Conservation (phyloP, 2,113 vertebrate species). For the Phalacrocorax aristotelis region DNA sequence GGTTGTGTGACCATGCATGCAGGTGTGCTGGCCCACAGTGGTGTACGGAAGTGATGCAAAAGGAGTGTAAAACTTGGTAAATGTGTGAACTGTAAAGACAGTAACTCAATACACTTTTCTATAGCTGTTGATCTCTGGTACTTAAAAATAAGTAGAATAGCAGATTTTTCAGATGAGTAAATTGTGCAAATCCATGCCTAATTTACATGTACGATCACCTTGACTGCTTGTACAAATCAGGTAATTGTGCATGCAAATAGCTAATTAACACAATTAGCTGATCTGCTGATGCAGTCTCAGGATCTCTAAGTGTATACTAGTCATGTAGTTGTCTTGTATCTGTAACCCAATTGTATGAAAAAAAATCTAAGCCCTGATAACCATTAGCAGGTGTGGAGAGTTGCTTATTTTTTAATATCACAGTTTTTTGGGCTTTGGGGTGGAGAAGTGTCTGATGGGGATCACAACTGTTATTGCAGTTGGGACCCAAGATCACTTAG, state of each 20-base stretch:
- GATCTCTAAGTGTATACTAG: neutral
- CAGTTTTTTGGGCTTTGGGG: neutral
- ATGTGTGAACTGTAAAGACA: neutral
- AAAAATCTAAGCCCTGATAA: neutral
- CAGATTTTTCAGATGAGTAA: slow-evolving; percentile 18
- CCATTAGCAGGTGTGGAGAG: neutral
- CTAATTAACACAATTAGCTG: slow-evolving; percentile 60
- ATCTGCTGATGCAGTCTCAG: neutral
- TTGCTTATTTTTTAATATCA: neutral
- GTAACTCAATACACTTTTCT: neutral
- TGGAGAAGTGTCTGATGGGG: neutral
- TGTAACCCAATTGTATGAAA: neutral
- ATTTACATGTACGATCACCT: slow-evolving; percentile 49
- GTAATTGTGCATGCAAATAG: slow-evolving; percentile 57
- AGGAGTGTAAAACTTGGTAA: neutral
- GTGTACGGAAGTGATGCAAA: neutral
- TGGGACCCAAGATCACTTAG: neutral
- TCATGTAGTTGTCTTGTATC: neutral
- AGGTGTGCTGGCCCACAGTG: neutral
- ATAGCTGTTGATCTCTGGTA: neutral
- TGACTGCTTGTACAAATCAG: slow-evolving; percentile 61
- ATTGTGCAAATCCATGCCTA: slow-evolving; percentile 34
- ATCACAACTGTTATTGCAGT: neutral
- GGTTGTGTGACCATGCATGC: neutral
- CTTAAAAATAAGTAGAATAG: slow-evolving; percentile 39